Evolutionary conservation across 2,113 vertebrate species (phyloP), one percentile per base, ranked within the genome.

Genomic region (Oophaga pumilio): DNA sequence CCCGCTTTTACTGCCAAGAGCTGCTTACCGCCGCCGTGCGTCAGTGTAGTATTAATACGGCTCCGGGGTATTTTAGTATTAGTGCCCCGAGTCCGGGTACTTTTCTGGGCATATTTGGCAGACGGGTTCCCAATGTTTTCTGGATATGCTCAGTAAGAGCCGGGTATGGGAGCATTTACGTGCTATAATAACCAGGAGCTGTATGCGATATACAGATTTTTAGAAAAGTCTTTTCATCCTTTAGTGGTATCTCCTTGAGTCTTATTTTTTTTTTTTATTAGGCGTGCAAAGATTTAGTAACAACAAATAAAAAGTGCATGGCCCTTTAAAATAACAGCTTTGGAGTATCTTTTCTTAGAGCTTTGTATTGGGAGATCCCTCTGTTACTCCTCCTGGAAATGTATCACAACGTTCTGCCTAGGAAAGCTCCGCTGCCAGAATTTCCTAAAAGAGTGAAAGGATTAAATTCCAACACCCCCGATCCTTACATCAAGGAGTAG

Each of bases 101-200:
- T 28, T 18, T 12, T 49, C 68, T 50, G 84, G 59, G 69, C 56
- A 76, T 43, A 85, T 62, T 24, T 85, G 26, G 59, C 20, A 76
- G 20, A 60, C 26, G 18, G 33, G 64, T 73, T 84, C 64, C 64
- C 43, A 26, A 74, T 84, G 24, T 85, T 74, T 76, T 22, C 17
- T 62, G 17, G 62, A 0, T 52, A 33, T 74, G 89, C 68, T 89
- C n/a, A 4, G 77, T 69, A 81, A 73, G 24, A 28, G 86, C 12
- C 87, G 1, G 10, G 10, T 56, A 73, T 76, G 71, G 77, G 80
- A 57, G 0, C 17, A 0, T 0, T 60, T 80, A 15, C 57, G 64
- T 64, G 56, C 15, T 8, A 18, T 89, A 85, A 85, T 85, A 56
- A 13, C 10, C 57, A 78, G 89, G 68, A 91, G 69, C 86, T 89